phyloP scores from a whole-genome alignment of 1,140 invertebrate genomes.

The Bombus huntii region DNA sequence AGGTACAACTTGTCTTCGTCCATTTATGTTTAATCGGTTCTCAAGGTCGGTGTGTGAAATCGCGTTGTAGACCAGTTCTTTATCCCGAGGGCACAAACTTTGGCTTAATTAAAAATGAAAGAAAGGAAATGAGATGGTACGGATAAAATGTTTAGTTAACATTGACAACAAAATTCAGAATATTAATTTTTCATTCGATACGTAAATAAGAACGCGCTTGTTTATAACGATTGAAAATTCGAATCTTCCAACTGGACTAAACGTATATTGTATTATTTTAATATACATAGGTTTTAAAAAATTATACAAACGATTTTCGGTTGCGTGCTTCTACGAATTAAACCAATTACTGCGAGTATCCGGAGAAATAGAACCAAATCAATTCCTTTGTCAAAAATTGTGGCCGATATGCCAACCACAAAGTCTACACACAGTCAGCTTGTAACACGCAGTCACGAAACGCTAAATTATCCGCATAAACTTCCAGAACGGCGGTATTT shows the following conservation, averaged over 20 bases:
- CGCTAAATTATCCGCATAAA: conserved; percentile 1
- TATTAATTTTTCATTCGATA: not conserved
- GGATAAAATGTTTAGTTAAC: not conserved
- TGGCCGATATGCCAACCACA: conserved; percentile 28
- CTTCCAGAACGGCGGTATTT: conserved; percentile 21
- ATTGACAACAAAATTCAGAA: not conserved
- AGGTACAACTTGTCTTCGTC: not conserved
- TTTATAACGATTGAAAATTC: no score
- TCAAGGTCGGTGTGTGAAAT: not conserved
- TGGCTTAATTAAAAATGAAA: not conserved
- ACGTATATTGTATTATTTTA: not conserved
- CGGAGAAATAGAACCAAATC: not conserved
- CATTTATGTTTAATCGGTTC: conserved; percentile 15
- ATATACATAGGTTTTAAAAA: no score
- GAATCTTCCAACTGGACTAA: not conserved
- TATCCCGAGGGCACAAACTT: not conserved
- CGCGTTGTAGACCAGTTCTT: not conserved
- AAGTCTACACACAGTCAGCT: no score
- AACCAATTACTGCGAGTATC: not conserved
- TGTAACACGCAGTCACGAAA: conserved; percentile 13
- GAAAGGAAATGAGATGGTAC: not conserved
- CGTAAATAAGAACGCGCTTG: no score
- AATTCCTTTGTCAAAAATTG: conserved; percentile 7
- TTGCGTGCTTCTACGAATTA: not conserved
- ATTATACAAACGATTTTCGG: not conserved